Base-by-base conservation (phyloP, 2,888 invertebrate species). In the Tribolium freemani region DNA sequence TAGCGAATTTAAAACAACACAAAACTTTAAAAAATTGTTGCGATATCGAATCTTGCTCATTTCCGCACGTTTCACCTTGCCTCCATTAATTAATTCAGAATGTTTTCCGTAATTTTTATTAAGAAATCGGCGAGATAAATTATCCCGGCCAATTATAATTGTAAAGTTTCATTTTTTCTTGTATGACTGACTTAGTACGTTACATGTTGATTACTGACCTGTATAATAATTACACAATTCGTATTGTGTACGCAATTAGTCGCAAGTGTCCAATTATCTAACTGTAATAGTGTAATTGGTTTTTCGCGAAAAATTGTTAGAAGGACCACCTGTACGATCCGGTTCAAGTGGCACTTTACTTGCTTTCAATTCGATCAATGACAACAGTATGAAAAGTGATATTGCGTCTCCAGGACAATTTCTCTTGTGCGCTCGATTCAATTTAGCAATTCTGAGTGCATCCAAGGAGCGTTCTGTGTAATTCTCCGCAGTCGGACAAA, bases 301-400 rank as follows among this genome's bases (percentile, higher is more conserved):
- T 63, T 69, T 69, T 69, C 58, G 20, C 46, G 54, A 38, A 38
- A 38, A 38, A 38, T n/a, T 38, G 9, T 5, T n/a, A 8, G 8
- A 38, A 26, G 26, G 26, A 26, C 75, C 76, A 79, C 78, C 78
- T 77, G 77, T 77, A 76, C 78, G 78, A 78, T 78, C 68, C 78
- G 76, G 78, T 77, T 71, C 76, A 69, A 77, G 74, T 76, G 77
- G 74, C 76, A 78, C 76, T 76, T 77, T 73, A 64, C 69, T 60
- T 63, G 38, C 38, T 38, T 38, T n/a, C n/a, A 38, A 38, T 8
- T 38, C 38, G 38, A 8, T 38, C n/a, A 38, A 38, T 26, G 26
- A 26, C 26, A 26, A 26, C 26, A 26, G 26, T 26, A 26, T 26
- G 8, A 38, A 38, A 38, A 38, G 38, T 38, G 38, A 8, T 38